These are phyloP conservation scores for Rhinoderma darwinii DNA, from an alignment of 2,113 vertebrate species.

Conservation along the genomic window DNA sequence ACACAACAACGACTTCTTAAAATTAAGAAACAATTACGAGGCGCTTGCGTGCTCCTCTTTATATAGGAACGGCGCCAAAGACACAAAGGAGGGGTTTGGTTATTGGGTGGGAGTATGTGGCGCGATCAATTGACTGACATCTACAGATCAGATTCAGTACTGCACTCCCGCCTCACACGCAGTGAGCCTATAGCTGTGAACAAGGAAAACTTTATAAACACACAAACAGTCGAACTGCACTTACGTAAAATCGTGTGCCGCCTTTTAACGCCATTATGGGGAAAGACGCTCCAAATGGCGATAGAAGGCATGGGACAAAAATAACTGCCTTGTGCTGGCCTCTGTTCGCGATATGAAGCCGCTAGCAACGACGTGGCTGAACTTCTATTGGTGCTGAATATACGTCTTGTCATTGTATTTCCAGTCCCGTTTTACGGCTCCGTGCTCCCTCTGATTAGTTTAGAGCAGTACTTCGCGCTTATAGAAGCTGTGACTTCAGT, in stretches of 20 bases:
- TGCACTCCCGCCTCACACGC: background rate
- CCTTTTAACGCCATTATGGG: background rate
- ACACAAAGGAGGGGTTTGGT: conserved; percentile 58
- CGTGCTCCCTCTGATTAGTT: no score
- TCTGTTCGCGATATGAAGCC: no score
- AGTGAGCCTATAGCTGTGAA: background rate
- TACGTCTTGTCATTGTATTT: no score
- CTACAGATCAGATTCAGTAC: background rate
- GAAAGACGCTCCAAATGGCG: background rate
- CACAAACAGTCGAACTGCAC: background rate
- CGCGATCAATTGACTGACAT: background rate
- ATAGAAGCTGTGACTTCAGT: no score
- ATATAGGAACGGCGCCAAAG: conserved; percentile 58
- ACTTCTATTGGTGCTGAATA: no score
- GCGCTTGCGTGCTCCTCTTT: background rate
- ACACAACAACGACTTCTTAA: background rate
- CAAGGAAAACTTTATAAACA: conserved; percentile 34
- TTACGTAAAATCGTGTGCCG: background rate
- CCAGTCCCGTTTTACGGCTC: no score
- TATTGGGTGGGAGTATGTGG: conserved; percentile 5
- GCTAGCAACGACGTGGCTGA: no score
- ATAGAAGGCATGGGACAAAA: background rate
- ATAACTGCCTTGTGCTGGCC: no score
- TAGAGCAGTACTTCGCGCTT: no score
- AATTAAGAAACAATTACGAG: conserved; percentile 31